Conservation (phyloP, 2,888 invertebrate genomes). For the Agrilus biguttatus region DNA sequence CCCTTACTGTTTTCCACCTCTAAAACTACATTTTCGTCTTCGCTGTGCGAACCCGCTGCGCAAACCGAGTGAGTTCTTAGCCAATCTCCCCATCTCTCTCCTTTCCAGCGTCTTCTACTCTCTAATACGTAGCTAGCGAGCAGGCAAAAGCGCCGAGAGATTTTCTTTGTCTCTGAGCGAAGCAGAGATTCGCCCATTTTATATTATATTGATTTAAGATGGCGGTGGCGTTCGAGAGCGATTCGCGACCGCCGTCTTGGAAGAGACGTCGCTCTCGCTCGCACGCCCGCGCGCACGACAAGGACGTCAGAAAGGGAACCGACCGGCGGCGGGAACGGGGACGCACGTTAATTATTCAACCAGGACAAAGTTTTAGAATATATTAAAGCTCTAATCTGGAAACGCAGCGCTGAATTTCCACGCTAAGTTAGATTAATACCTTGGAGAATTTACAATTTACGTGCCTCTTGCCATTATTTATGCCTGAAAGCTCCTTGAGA, state of each 20-base stretch:
- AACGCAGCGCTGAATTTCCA: slow-evolving; percentile 34
- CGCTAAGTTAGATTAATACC: slow-evolving; percentile 36
- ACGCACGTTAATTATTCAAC: slow-evolving; percentile 24
- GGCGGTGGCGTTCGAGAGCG: slow-evolving; percentile 17
- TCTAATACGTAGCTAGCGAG: no score
- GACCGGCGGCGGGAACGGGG: slow-evolving; percentile 6
- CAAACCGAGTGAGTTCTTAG: no score
- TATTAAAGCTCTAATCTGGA: slow-evolving; percentile 34
- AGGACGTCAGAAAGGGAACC: slow-evolving; percentile 2
- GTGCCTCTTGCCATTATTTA: slow-evolving; percentile 32
- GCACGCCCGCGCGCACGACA: not conserved
- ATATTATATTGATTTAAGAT: slow-evolving; percentile 34
- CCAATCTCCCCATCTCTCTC: no score
- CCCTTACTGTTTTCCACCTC: slow-evolving; percentile 2
- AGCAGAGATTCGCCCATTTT: slow-evolving; percentile 32
- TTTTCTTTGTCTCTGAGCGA: slow-evolving; percentile 26
- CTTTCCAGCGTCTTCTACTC: no score
- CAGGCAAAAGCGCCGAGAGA: not conserved
- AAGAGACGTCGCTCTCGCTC: slow-evolving; percentile 2
- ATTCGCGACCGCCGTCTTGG: slow-evolving; percentile 7
- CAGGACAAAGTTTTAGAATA: slow-evolving; percentile 33
- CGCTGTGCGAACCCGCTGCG: no score
- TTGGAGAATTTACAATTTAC: slow-evolving; percentile 34
- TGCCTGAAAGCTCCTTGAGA: slow-evolving; percentile 33
- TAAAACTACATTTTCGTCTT: not conserved